Evolutionary conservation across 2,888 invertebrate genomes (phyloP).

Genomic region (Julus scandinavius): DNA sequence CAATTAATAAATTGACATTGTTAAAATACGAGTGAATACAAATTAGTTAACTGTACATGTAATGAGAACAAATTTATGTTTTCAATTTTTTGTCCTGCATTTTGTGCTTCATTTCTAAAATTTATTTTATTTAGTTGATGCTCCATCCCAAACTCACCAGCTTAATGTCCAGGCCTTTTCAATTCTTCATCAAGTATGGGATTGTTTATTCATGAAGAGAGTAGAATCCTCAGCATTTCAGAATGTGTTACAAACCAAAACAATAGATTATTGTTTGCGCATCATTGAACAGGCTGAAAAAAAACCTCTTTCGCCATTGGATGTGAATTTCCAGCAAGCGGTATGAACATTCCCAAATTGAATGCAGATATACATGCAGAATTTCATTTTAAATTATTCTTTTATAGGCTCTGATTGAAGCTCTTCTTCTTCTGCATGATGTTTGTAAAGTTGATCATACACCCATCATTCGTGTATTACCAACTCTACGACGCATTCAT

Average conservation of each 20-base stretch:
- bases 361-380: neutral
- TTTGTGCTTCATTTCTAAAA: neutral
- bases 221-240: neutral
- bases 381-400: constrained; percentile 10
- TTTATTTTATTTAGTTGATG: constrained; percentile 23
- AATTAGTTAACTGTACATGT: neutral
- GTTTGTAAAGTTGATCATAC: constrained; percentile 40
- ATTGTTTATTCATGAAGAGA: neutral
- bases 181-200: constrained; percentile 34
- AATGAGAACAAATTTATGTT: neutral
- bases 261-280: constrained; percentile 39
- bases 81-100: too few species aligned
- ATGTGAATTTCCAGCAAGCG: constrained; percentile 44
- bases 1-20: neutral
- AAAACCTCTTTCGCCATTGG: neutral
- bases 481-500: constrained; percentile 11
- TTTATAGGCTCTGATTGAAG: constrained; percentile 51
- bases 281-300: constrained; percentile 50
- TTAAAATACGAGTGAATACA: neutral
- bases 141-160: neutral
- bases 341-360: neutral
- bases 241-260: neutral
- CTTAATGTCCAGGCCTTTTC: constrained; percentile 49
- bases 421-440: neutral
- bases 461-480: constrained; percentile 17